These are phyloP conservation scores for Hepsetus odoe DNA, from an alignment of 2,113 vertebrate species.

Conservation along the genomic window DNA sequence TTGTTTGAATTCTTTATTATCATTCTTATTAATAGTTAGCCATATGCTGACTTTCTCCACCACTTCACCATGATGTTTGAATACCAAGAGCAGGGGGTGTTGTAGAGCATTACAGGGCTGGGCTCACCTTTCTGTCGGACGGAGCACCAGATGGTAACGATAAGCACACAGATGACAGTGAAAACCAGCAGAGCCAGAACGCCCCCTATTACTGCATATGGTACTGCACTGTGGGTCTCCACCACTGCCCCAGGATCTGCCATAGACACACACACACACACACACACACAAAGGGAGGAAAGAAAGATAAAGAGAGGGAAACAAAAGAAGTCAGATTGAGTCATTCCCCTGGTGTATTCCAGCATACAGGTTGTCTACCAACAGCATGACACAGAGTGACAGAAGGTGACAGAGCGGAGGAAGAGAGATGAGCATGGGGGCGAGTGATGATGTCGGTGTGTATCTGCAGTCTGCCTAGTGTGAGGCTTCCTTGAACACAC, in stretches of 20 bases:
- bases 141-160: slow-evolving; percentile 91
- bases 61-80: too few species aligned
- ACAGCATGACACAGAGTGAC: not conserved
- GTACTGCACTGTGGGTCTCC: slow-evolving; percentile 87
- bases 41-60: too few species aligned
- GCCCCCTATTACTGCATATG: slow-evolving; percentile 89
- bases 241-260: slow-evolving; percentile 88
- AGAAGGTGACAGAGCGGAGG: too few species aligned
- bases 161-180: slow-evolving; percentile 88
- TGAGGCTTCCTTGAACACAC: not conserved
- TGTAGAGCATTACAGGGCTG: not conserved
- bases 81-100: not conserved
- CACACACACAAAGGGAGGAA: not conserved
- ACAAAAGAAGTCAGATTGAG: slow-evolving; percentile 8
- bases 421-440: not conserved
- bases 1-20: too few species aligned
- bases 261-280: slow-evolving; percentile 28
- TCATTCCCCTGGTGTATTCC: not conserved
- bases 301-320: not conserved
- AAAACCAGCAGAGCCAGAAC: slow-evolving; percentile 90
- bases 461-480: not conserved
- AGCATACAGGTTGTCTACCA: not conserved
- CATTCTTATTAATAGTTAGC: too few species aligned
- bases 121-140: slow-evolving; percentile 89
- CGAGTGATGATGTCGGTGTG: not conserved